These are phyloP conservation scores for Ostrea denselamellosa DNA, from an alignment of 1,140 invertebrate species.

Conservation along the genomic window DNA sequence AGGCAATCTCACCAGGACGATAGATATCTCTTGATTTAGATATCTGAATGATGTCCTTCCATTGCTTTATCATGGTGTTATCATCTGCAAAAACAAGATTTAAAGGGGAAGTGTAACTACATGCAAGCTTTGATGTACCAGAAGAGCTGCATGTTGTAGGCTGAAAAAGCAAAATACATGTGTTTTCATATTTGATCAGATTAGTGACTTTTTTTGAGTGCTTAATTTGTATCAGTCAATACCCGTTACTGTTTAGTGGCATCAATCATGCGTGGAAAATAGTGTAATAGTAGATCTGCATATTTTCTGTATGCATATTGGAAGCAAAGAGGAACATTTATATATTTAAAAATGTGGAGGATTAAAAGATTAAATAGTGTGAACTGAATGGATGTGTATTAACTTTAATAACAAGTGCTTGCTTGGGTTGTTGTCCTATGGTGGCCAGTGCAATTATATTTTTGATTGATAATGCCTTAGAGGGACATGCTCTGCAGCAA, in stretches of 20 bases:
- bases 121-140: conserved; percentile 23
- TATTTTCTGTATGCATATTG: not conserved
- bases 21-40: not conserved
- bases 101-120: conserved; percentile 3
- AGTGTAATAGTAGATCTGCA: not conserved
- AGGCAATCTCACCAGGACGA: not conserved
- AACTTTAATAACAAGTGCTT: not conserved
- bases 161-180: not conserved
- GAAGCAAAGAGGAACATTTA: not conserved
- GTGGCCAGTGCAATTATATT: not conserved
- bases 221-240: not conserved
- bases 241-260: conserved; percentile 2
- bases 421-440: not conserved
- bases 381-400: not conserved
- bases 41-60: conserved; percentile 5
- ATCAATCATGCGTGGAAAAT: conserved; percentile 12
- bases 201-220: not conserved
- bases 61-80: conserved; percentile 21
- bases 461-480: not conserved
- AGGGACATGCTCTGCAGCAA: not conserved
- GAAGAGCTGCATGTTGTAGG: conserved; percentile 6
- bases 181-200: not conserved
- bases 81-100: conserved; percentile 16
- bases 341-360: not conserved
- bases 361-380: not conserved